Base-by-base conservation (phyloP, 2,888 invertebrate genomes). In the Drosophila colorata region DNA sequence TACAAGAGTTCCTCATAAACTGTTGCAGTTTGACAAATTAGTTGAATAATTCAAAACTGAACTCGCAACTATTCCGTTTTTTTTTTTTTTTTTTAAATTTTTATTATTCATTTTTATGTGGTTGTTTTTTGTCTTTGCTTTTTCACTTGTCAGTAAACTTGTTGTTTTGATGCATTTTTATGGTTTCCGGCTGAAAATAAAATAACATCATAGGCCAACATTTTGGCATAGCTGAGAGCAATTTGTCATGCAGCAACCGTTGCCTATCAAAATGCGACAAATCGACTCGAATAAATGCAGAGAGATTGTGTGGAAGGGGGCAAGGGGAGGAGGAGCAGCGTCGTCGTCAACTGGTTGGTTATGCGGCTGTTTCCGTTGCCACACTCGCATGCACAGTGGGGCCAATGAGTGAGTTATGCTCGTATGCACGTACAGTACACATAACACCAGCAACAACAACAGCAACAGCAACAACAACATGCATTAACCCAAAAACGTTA, bases 401-500 rank as follows among this genome's bases (percentile, higher is more conserved):
- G 70, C 71, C 57, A 64, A 52, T 47, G 28, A 44, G 55, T 53
- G 14, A 66, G 49, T 20, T 57, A 37, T 68, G 61, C 37, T 40
- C 46, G 49, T 73, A 56, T 71, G 60, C 71, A 73, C 71, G 59
- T 66, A 72, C 40, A 35, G 16, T 14, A 47, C 37, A 60, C 49
- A 53, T 33, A 46, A 68, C 28, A 38, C 20, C 41, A 51, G 13
- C 28, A 40, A 7, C 35, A 52, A 18, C 51, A 47, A 9, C 38
- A 53, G 11, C 51, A 55, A 35, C 48, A 56, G 2, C 25, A 44
- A 46, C 74, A 59, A 55, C 51, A 25, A 55, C 72, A 79, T 90
- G 87, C 90, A 90, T 91, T 90, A 90, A 91, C 91, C 90, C 88
- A 89, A 84, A 90, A 86, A 90, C 88, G 83, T 89, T 91, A 90